Evolutionary conservation across 2,797 vertebrate species (phyloP).

Genomic region (Gallinago nigripennis): DNA sequence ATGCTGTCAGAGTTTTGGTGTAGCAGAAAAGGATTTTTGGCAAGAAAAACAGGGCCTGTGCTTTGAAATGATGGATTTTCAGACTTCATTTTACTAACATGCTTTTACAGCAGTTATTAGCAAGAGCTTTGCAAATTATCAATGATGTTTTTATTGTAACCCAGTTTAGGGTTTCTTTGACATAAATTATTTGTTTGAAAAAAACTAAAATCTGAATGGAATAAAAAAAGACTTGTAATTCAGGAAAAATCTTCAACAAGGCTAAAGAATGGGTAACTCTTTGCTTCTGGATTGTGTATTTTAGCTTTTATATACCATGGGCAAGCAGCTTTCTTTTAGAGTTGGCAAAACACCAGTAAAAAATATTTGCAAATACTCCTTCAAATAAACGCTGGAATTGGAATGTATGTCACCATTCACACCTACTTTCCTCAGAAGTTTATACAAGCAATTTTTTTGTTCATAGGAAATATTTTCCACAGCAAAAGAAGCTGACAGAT

Average conservation of each 20-base stretch:
- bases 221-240: not conserved
- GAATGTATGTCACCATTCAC: conserved; percentile 64
- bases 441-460: conserved; percentile 68
- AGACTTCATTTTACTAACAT: not conserved
- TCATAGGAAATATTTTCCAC: conserved; percentile 67
- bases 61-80: conserved; percentile 17
- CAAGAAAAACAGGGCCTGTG: not conserved
- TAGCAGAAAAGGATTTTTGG: conserved; percentile 15
- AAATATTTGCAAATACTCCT: conserved; percentile 68
- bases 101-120: conserved; percentile 1
- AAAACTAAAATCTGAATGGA: not conserved
- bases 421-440: conserved; percentile 64
- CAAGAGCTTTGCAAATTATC: conserved; percentile 30
- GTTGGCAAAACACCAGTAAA: conserved; percentile 49
- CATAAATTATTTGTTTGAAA: not conserved
- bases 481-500: conserved; percentile 61
- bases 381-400: conserved; percentile 58
- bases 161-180: not conserved
- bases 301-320: not conserved
- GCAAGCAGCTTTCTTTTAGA: not conserved
- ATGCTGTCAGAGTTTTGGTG: not conserved
- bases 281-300: not conserved
- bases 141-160: not conserved
- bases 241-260: not conserved
- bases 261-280: not conserved